Conservation (phyloP, 2,888 invertebrate species). For the Tyria jacobaeae region DNA sequence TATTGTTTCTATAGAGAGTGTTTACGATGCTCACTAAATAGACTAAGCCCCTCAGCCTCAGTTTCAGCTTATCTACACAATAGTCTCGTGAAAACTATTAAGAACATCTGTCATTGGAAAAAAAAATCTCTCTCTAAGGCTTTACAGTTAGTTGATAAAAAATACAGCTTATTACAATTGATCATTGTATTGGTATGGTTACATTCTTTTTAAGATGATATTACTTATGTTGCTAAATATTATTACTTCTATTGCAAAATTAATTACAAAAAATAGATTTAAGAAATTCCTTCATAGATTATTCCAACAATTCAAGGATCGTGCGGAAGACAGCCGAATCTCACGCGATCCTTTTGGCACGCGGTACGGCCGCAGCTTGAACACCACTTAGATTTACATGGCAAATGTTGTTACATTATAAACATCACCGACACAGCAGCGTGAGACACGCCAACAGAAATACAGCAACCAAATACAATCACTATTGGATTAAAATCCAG, state of each 20-base stretch:
- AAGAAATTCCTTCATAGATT: slow-evolving; percentile 25
- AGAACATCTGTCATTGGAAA: too few species aligned
- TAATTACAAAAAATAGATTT: background rate
- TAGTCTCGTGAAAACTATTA: too few species aligned
- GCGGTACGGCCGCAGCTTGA: slow-evolving; percentile 22
- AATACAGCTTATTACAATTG: too few species aligned
- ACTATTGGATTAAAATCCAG: slow-evolving; percentile 35
- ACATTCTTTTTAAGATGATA: too few species aligned
- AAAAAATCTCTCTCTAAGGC: too few species aligned
- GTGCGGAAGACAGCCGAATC: slow-evolving; percentile 40
- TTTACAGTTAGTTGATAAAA: too few species aligned
- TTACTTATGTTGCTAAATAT: background rate
- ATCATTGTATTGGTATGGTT: too few species aligned
- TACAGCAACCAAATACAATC: slow-evolving; percentile 22
- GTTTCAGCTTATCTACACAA: too few species aligned
- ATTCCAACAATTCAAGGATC: slow-evolving; percentile 42
- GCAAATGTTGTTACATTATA: slow-evolving; percentile 47
- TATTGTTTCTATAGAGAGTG: too few species aligned
- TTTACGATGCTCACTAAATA: too few species aligned
- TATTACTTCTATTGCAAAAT: background rate
- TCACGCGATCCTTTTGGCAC: slow-evolving; percentile 54
- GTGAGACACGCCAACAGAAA: slow-evolving; percentile 35
- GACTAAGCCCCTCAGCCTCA: too few species aligned
- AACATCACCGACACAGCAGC: slow-evolving; percentile 33
- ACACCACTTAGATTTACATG: slow-evolving; percentile 50